Base-by-base conservation (phyloP, 2,113 vertebrate genomes). In the Saguinus midas region DNA sequence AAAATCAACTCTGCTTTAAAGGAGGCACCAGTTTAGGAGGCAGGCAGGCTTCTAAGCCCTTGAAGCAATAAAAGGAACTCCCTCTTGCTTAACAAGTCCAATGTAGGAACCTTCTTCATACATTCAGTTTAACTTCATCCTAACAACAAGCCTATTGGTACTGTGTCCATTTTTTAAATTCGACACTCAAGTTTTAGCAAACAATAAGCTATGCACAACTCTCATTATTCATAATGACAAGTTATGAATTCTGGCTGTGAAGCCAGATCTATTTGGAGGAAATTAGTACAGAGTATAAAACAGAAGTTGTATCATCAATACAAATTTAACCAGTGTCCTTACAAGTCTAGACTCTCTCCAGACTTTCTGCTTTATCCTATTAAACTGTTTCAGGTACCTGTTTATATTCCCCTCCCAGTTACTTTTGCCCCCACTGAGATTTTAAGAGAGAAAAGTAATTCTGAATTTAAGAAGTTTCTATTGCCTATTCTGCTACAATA, bases 91-190 rank as follows among this genome's bases (percentile, higher is more conserved):
- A 73, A 21, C 6, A 72, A 92, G 37, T 55, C 61, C 80, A 25
- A 37, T 20, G 18, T 32, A 52, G 58, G 1, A 57, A 58, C 2
- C 11, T 93, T 52, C 66, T 84, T 76, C 32, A 57, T 21, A 91
- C 45, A 68, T 61, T 88, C 55, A 8, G 12, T 80, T 91, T 85
- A 95, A 81, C 86, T 73, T 83, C 89, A 89, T 91, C 78, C 61
- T 40, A 84, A 64, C 32, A 83, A 72, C 8, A 83, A 93, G 5
- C 18, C 27, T 75, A 1, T 86, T 14, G 25, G 35, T 57, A 61
- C 52, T 55, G n/a, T 52, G 35, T 48, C 18, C 20, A 91, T 84
- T 75, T 86, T 66, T 80, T 25, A 97, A 82, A 48, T 35, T 43
- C 80, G 12, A 93, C 87, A 87, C 52, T 82, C 29, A 81, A 86